A percentile compares a stretch with the other conserved stretches of the same genome.
Evolutionary conservation across 2,797 vertebrate genomes (phyloP).

Genomic region (Cottoperca gobio): DNA sequence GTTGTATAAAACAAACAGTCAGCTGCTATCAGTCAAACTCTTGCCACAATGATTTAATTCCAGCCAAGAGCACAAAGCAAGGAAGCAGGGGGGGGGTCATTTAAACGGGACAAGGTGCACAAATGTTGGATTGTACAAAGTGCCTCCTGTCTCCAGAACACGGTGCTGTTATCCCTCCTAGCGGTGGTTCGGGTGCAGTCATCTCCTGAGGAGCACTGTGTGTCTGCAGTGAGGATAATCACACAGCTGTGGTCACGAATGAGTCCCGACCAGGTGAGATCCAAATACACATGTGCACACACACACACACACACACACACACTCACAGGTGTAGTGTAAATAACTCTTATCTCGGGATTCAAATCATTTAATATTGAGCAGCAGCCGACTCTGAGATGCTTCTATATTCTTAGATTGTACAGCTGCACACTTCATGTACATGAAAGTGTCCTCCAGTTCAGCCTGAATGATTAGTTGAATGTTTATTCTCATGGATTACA

Average conservation of each 20-base stretch:
- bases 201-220: slow-evolving; percentile 73
- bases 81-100: background rate
- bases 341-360: background rate
- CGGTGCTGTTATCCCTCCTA: slow-evolving; percentile 77
- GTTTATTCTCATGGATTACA: no score
- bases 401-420: no score
- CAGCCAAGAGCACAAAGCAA: slow-evolving; percentile 9
- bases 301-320: background rate
- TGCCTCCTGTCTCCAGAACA: slow-evolving; percentile 56
- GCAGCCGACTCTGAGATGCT: no score
- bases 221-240: slow-evolving; percentile 74
- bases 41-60: background rate
- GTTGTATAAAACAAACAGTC: background rate
- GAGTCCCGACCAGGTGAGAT: slow-evolving; percentile 87
- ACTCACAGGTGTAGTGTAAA: background rate
- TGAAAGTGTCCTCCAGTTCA: no score
- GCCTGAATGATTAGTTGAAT: no score
- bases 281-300: background rate
- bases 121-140: background rate
- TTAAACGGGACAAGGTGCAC: background rate
- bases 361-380: no score
- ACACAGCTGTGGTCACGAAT: slow-evolving; percentile 87
- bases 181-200: slow-evolving; percentile 78
- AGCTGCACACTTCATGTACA: no score
- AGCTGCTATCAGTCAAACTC: background rate